Evolutionary conservation across 2,888 invertebrate genomes (phyloP).

Genomic region (Crossocerus cetratus): DNA sequence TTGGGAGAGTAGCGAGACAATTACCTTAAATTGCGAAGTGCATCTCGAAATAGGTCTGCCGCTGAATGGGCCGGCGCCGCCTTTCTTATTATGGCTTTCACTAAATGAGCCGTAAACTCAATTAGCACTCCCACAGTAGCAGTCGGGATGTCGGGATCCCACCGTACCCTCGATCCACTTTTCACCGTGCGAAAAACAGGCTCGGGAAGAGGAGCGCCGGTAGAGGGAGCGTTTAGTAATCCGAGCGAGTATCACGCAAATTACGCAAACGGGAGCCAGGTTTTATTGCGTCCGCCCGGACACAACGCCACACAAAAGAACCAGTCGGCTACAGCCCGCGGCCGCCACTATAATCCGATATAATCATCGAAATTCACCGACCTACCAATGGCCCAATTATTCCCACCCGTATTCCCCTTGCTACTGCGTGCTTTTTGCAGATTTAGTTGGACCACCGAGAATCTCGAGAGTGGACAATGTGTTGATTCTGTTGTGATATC

Average conservation of each 20-base stretch:
- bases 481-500: no score
- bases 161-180: not conserved
- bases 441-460: no score
- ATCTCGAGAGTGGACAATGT: no score
- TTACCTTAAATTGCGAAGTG: no score
- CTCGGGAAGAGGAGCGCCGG: no score
- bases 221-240: not conserved
- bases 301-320: not conserved
- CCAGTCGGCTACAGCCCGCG: not conserved
- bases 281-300: not conserved
- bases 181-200: constrained; percentile 2
- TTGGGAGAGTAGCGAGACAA: no score
- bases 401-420: no score
- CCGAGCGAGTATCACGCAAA: not conserved
- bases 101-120: not conserved
- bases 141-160: not conserved
- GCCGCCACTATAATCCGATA: no score
- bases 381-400: no score
- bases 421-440: no score
- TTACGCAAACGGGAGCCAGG: not conserved
- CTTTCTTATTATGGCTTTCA: no score
- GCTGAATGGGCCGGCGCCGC: not conserved
- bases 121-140: not conserved
- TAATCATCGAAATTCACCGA: no score
- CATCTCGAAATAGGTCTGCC: not conserved